Conservation (phyloP, 2,797 vertebrate species). For the Limosa lapponica region DNA sequence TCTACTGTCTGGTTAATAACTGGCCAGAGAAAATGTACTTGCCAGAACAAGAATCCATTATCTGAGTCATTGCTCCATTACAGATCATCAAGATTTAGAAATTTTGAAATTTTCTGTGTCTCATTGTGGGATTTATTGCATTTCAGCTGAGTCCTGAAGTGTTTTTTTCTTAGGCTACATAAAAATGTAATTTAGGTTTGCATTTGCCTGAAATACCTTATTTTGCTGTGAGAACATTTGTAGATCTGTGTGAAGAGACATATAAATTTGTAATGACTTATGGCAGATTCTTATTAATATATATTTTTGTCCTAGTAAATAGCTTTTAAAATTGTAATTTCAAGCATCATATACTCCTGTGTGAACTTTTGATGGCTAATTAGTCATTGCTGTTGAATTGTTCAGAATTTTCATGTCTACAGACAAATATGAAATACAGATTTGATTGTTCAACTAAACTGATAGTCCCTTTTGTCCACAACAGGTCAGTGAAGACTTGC, state of each 20-base stretch:
- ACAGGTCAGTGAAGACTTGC: neutral
- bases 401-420: neutral
- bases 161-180: neutral
- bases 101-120: neutral
- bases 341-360: neutral
- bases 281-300: neutral
- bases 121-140: neutral
- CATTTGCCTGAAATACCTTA: neutral
- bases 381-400: neutral
- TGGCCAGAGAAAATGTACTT: neutral
- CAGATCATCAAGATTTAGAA: neutral
- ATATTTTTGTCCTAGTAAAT: neutral
- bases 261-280: slow-evolving; percentile 3
- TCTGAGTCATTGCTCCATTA: neutral
- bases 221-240: neutral
- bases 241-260: neutral
- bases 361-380: neutral
- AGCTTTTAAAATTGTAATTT: neutral
- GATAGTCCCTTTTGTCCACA: neutral
- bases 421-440: neutral
- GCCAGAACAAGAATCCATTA: neutral
- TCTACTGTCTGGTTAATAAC: neutral
- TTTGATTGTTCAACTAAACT: neutral
- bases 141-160: neutral
- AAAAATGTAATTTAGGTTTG: slow-evolving; percentile 13